A percentile compares a stretch with the other conserved stretches of the same genome.
These are phyloP conservation scores for Piaya cayana DNA, from an alignment of 2,113 vertebrate genomes.

Conservation along the genomic window DNA sequence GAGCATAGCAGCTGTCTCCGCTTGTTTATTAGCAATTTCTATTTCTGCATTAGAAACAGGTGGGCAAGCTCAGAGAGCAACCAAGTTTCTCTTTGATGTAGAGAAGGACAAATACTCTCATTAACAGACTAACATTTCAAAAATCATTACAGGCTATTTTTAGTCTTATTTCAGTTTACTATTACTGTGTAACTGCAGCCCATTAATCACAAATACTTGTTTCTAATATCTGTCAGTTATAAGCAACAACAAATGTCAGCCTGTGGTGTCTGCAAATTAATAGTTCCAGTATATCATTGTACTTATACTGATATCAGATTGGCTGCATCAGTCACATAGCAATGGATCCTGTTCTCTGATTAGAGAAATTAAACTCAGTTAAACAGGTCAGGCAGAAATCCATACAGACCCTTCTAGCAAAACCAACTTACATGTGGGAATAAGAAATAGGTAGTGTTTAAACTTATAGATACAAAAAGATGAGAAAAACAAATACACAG, in stretches of 20 bases:
- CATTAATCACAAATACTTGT: conserved; percentile 28
- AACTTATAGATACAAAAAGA: neutral
- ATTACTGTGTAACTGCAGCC: conserved; percentile 1
- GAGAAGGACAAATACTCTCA: conserved; percentile 46
- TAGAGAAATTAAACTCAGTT: neutral
- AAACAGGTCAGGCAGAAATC: conserved; percentile 20
- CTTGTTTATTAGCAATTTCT: conserved; percentile 50
- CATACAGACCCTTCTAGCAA: neutral
- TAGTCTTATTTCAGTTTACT: conserved; percentile 11
- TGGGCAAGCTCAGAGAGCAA: conserved; percentile 51
- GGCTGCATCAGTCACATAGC: neutral
- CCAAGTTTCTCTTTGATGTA: conserved; percentile 53
- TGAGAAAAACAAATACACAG: neutral
- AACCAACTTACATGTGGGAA: neutral
- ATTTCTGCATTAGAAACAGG: conserved; percentile 60
- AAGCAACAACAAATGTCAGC: neutral
- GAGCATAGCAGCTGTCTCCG: conserved; percentile 35
- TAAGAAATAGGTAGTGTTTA: neutral
- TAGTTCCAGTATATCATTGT: neutral
- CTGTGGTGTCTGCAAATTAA: neutral
- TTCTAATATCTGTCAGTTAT: neutral
- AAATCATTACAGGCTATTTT: conserved; percentile 49
- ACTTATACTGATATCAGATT: neutral
- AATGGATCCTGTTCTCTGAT: neutral
- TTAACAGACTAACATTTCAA: conserved; percentile 24